Conservation (phyloP, 2,888 invertebrate genomes). For the Drosophila eohydei region DNA sequence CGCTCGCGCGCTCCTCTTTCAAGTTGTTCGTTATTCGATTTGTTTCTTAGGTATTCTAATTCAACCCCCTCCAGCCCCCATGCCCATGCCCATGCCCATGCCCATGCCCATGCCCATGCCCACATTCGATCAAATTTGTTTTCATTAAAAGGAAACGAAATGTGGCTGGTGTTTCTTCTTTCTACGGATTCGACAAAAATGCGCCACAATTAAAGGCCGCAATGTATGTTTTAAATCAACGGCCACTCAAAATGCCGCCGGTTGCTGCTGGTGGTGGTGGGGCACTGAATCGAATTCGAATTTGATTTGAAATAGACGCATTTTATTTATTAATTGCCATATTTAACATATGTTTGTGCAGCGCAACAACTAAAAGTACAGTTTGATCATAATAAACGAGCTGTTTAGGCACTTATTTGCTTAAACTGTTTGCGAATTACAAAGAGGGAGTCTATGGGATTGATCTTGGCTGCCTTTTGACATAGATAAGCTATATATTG, state of each 20-base stretch:
- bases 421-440: conserved; percentile 15
- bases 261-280: not conserved
- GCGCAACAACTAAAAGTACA: conserved; percentile 32
- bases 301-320: conserved; percentile 58
- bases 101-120: not conserved
- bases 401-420: not conserved
- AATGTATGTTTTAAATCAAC: conserved; percentile 77
- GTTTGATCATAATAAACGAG: conserved; percentile 18
- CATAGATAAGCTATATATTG: not conserved
- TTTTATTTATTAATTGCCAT: conserved; percentile 75
- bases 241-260: conserved; percentile 41
- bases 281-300: not conserved
- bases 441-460: not conserved
- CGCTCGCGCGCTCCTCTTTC: conserved; percentile 49
- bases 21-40: conserved; percentile 59
- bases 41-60: conserved; percentile 41
- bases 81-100: not conserved
- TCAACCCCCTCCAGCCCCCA: not conserved
- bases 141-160: conserved; percentile 75
- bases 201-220: conserved; percentile 63
- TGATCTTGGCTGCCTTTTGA: not conserved
- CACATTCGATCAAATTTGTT: conserved; percentile 67
- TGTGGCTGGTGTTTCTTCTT: conserved; percentile 53
- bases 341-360: conserved; percentile 55
- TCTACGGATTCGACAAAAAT: conserved; percentile 55